Evolutionary conservation across 2,888 invertebrate species (phyloP).

Genomic region (Zeuzera pyrina): DNA sequence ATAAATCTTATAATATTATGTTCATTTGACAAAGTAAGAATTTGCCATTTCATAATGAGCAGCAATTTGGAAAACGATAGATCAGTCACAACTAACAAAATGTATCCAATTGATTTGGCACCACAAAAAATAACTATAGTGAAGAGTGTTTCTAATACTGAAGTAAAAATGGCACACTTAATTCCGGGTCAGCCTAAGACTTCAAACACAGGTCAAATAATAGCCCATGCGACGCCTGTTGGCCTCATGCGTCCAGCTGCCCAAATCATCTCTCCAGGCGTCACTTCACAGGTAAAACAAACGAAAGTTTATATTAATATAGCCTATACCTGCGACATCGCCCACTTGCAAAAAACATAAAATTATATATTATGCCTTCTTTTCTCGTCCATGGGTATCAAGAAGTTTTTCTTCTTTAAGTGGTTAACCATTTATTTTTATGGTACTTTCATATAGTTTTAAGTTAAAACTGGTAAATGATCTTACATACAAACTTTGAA

Average conservation of each 20-base stretch:
- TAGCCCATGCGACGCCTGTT: slow-evolving; percentile 49
- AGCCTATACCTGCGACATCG: no score
- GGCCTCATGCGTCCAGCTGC: slow-evolving; percentile 60
- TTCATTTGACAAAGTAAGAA: slow-evolving; percentile 2
- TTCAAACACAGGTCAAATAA: slow-evolving; percentile 45
- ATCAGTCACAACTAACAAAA: slow-evolving; percentile 68
- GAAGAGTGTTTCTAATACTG: slow-evolving; percentile 55
- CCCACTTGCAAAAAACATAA: no score
- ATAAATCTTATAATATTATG: slow-evolving; percentile 4
- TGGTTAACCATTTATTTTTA: no score
- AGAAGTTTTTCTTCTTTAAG: no score
- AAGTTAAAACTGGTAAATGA: no score
- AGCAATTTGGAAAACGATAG: slow-evolving; percentile 70
- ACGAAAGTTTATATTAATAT: no score
- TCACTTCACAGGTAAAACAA: slow-evolving; percentile 58
- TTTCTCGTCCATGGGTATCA: no score
- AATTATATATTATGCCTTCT: no score
- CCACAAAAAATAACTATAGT: slow-evolving; percentile 68
- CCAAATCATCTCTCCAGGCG: slow-evolving; percentile 59
- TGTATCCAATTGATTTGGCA: slow-evolving; percentile 70
- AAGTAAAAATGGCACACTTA: slow-evolving; percentile 65
- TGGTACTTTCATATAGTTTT: no score
- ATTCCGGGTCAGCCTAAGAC: slow-evolving; percentile 53
- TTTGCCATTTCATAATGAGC: slow-evolving; percentile 41
- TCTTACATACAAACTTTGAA: no score